phyloP scores from a whole-genome alignment of 2,888 invertebrate species.

The Drosophila borborema region DNA sequence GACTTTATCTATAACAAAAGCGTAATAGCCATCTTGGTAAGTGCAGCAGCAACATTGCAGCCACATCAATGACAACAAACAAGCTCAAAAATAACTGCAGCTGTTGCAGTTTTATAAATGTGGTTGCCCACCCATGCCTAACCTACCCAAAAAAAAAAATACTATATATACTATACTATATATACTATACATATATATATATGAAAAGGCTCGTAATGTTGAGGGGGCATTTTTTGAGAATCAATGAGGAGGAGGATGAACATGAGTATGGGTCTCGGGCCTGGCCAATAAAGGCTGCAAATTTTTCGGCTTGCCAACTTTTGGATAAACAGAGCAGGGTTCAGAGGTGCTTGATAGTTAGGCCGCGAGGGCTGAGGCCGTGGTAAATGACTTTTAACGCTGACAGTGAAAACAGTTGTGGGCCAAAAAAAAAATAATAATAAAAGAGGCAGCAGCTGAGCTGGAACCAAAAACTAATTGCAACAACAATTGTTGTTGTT shows the following conservation, averaged over 20 bases:
- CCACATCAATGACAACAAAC: slow-evolving; percentile 66
- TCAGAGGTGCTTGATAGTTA: background rate
- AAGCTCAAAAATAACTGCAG: slow-evolving; percentile 76
- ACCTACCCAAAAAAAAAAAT: slow-evolving; percentile 5
- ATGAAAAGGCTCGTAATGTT: slow-evolving; percentile 44
- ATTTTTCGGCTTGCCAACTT: slow-evolving; percentile 49
- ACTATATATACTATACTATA: slow-evolving; percentile 5
- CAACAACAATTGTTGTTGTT: slow-evolving; percentile 36
- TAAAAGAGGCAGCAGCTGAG: slow-evolving; percentile 23
- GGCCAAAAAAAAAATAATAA: slow-evolving; percentile 11
- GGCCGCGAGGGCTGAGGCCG: background rate
- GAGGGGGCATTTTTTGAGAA: slow-evolving; percentile 48
- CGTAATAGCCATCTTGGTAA: background rate
- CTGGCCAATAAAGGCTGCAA: slow-evolving; percentile 39
- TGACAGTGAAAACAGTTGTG: slow-evolving; percentile 51
- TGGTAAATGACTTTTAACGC: slow-evolving; percentile 62
- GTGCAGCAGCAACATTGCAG: slow-evolving; percentile 29
- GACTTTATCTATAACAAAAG: background rate
- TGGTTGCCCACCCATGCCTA: slow-evolving; percentile 40
- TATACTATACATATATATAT: slow-evolving; percentile 18
- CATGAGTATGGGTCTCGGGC: slow-evolving; percentile 1
- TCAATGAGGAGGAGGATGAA: slow-evolving; percentile 26
- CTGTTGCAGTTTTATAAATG: slow-evolving; percentile 80
- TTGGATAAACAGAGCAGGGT: slow-evolving; percentile 14
- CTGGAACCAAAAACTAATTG: slow-evolving; percentile 60